phyloP scores from a whole-genome alignment of 2,113 vertebrate genomes.

The Aptenodytes patagonicus region DNA sequence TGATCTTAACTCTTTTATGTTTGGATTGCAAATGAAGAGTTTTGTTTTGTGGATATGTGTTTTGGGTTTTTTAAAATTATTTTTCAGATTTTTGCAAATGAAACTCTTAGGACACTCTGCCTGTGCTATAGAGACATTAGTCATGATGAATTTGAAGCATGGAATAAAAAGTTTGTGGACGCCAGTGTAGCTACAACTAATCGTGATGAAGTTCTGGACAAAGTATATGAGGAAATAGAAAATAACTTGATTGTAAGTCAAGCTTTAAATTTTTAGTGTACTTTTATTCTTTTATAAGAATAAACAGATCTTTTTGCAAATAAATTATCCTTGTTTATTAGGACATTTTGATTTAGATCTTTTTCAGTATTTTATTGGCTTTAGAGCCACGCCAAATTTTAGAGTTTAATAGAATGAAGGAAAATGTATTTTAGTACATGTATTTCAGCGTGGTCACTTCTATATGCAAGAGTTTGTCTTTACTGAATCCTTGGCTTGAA shows the following conservation, averaged over 20 bases:
- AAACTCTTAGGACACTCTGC: slow-evolving; percentile 91
- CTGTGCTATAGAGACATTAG: slow-evolving; percentile 93
- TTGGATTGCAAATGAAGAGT: neutral
- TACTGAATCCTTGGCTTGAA: neutral
- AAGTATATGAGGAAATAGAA: slow-evolving; percentile 91
- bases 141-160: slow-evolving; percentile 76
- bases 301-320: neutral
- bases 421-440: neutral
- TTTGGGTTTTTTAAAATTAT: neutral
- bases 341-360: neutral
- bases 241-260: slow-evolving; percentile 84
- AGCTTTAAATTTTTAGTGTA: neutral
- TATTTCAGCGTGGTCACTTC: neutral
- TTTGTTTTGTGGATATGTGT: neutral
- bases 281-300: neutral
- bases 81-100: slow-evolving; percentile 88
- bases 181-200: slow-evolving; percentile 78
- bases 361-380: neutral
- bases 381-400: neutral
- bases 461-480: neutral
- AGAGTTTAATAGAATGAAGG: neutral
- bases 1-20: neutral
- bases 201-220: slow-evolving; percentile 86
- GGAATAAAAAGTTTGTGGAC: slow-evolving; percentile 81
- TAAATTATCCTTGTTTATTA: neutral